These are phyloP conservation scores for Ascaphus truei DNA, from an alignment of 2,113 vertebrate species.

Conservation along the genomic window DNA sequence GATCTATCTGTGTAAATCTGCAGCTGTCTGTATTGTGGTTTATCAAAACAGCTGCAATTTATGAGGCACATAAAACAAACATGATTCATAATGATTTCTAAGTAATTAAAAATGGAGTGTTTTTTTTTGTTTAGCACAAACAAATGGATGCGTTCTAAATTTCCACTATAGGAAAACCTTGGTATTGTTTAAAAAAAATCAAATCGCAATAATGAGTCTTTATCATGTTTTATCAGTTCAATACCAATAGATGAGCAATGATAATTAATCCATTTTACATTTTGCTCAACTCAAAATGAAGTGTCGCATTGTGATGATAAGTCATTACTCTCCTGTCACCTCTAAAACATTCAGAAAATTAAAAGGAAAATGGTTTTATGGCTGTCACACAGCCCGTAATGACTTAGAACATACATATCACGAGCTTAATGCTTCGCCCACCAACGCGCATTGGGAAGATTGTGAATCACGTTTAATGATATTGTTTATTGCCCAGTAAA, in stretches of 20 bases:
- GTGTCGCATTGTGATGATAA: slow-evolving; percentile 35
- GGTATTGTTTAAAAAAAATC: no score
- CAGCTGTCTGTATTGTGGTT: no score
- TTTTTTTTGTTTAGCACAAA: no score
- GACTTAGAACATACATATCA: neutral
- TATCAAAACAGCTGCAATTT: no score
- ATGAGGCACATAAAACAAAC: no score
- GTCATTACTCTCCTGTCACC: slow-evolving; percentile 34
- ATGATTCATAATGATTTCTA: no score
- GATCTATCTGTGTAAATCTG: no score
- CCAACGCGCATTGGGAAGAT: neutral
- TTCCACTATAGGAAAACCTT: no score
- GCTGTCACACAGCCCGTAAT: slow-evolving; percentile 20
- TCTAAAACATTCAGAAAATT: slow-evolving; percentile 27
- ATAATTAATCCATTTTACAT: slow-evolving; percentile 31
- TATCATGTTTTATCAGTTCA: slow-evolving; percentile 10
- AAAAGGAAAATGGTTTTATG: slow-evolving; percentile 34
- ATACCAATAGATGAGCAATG: slow-evolving; percentile 21
- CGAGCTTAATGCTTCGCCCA: neutral
- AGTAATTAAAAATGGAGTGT: no score
- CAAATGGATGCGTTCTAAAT: no score
- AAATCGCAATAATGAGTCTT: no score
- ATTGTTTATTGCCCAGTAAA: neutral
- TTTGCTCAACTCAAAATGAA: slow-evolving; percentile 16
- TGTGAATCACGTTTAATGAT: neutral